Percentiles rank a stretch among this genome's conserved stretches.
phyloP scores from a whole-genome alignment of 2,797 vertebrate genomes.

The Spinus pinus region DNA sequence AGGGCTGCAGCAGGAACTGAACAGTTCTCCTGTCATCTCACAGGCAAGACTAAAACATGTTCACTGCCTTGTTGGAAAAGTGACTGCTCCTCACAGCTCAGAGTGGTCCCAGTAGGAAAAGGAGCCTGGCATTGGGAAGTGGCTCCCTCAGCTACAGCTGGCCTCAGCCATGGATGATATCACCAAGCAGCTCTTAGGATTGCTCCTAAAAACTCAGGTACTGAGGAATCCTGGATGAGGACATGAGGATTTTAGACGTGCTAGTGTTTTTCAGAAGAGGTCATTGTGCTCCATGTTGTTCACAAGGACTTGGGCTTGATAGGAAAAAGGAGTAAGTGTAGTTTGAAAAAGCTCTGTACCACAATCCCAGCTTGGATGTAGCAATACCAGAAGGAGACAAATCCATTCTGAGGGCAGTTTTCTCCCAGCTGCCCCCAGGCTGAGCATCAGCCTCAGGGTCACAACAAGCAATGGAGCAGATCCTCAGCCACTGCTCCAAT shows the following conservation, averaged over 20 bases:
- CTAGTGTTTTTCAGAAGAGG: not conserved
- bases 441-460: rapidly evolving
- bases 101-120: not conserved
- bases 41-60: rapidly evolving
- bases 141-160: not conserved
- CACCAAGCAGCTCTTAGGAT: not conserved
- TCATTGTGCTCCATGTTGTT: rapidly evolving
- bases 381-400: not conserved
- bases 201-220: not conserved
- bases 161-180: not conserved
- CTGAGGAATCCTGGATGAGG: not conserved
- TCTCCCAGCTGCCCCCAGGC: not conserved
- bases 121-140: not conserved
- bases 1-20: not conserved
- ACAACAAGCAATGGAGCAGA: not conserved
- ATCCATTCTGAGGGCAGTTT: not conserved
- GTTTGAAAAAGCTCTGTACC: not conserved
- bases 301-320: not conserved
- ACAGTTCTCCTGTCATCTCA: not conserved
- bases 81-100: not conserved
- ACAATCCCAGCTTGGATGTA: not conserved
- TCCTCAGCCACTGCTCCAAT: not conserved
- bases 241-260: not conserved
- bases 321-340: not conserved
- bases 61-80: not conserved